phyloP scores from a whole-genome alignment of 2,113 vertebrate species.

The Colistium nudipinnis region DNA sequence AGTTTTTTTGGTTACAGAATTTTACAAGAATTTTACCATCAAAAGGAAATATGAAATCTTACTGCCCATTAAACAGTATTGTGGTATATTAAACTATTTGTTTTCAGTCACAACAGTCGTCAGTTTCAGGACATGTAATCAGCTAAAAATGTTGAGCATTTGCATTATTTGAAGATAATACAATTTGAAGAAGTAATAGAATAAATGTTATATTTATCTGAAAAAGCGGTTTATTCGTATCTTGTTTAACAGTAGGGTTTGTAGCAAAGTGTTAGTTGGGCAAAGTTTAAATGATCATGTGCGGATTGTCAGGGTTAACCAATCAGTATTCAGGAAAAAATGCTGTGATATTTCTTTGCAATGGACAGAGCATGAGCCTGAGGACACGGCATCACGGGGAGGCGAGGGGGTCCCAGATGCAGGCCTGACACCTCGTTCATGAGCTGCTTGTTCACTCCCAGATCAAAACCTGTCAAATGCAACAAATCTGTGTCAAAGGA shows the following conservation, averaged over 20 bases:
- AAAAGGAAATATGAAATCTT: no score
- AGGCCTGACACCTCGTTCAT: constrained; percentile 90
- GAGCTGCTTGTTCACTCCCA: constrained; percentile 91
- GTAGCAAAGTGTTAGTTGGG: neutral
- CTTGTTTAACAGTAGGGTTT: neutral
- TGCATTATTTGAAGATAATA: neutral
- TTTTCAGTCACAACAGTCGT: no score
- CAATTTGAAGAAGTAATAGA: no score
- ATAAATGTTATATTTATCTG: neutral
- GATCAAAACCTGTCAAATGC: constrained; percentile 85
- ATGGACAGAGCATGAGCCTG: constrained; percentile 62
- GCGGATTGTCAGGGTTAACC: neutral
- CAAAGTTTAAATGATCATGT: neutral
- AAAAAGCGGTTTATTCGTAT: neutral
- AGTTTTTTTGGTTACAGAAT: no score
- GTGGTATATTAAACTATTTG: no score
- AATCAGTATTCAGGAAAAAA: constrained; percentile 55
- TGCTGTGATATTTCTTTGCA: constrained; percentile 77
- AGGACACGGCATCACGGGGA: constrained; percentile 83
- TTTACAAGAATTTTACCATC: no score
- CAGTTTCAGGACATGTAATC: neutral
- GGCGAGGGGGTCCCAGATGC: constrained; percentile 91
- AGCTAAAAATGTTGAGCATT: neutral
- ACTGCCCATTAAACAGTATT: no score
- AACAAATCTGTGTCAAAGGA: neutral